Conservation (phyloP, 2,888 invertebrate species). For the Oligia fasciuncula region DNA sequence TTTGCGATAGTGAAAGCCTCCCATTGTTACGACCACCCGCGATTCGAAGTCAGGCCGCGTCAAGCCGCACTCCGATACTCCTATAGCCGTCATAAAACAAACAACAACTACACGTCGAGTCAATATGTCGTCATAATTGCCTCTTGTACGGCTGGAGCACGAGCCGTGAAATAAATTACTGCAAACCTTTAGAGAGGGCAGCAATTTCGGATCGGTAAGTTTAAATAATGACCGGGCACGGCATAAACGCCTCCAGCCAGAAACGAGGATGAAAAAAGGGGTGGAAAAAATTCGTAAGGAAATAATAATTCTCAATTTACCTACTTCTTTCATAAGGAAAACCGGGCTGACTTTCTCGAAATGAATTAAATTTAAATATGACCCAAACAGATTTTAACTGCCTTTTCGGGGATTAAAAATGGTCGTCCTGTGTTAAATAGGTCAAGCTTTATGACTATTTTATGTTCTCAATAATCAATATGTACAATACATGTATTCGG, state of each 20-base stretch:
- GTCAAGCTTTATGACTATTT: conserved; percentile 46
- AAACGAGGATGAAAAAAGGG: conserved; percentile 64
- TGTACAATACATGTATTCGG: neutral
- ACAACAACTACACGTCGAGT: conserved; percentile 77
- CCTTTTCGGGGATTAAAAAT: conserved; percentile 70
- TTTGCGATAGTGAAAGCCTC: conserved; percentile 67
- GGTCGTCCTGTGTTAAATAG: conserved; percentile 55
- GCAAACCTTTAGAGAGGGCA: conserved; percentile 71
- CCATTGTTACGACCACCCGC: conserved; percentile 72
- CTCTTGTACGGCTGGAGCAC: conserved; percentile 74
- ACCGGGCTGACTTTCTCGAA: conserved; percentile 66
- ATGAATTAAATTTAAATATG: conserved; percentile 71
- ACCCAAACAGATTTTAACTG: conserved; percentile 70
- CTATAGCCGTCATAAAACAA: conserved; percentile 77
- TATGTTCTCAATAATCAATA: conserved; percentile 9
- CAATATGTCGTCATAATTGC: conserved; percentile 84
- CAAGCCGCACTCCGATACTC: conserved; percentile 70
- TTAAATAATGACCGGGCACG: conserved; percentile 75
- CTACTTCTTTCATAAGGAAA: conserved; percentile 70
- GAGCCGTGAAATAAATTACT: conserved; percentile 74
- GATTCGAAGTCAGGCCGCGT: conserved; percentile 65
- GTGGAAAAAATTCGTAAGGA: conserved; percentile 61
- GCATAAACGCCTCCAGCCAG: conserved; percentile 59
- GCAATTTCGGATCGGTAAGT: conserved; percentile 72
- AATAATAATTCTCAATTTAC: conserved; percentile 70